Evolutionary conservation across 2,113 vertebrate species (phyloP).

Genomic region (Ibidorhyncha struthersii): DNA sequence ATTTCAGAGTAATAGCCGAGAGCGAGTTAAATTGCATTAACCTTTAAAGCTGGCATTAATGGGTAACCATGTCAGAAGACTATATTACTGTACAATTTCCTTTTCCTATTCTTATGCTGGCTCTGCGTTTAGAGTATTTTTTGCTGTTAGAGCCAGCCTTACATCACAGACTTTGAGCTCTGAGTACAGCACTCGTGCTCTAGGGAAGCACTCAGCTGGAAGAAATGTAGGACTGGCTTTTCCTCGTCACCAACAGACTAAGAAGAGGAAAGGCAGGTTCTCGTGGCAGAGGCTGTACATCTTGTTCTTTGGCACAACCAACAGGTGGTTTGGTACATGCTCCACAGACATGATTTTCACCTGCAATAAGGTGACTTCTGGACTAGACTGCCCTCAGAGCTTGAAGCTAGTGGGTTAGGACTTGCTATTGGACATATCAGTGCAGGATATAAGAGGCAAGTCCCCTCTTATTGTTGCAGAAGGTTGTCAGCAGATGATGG

Average conservation of each 20-base stretch:
- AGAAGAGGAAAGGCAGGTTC: background rate
- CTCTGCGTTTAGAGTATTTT: background rate
- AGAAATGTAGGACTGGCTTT: background rate
- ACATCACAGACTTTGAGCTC: background rate
- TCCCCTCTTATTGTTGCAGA: background rate
- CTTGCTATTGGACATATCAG: background rate
- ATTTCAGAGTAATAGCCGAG: constrained; percentile 58
- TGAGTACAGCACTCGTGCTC: background rate
- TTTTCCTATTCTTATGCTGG: constrained; percentile 29
- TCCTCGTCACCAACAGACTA: accelerated
- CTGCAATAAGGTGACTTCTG: background rate
- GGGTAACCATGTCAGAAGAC: constrained; percentile 47
- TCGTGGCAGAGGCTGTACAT: background rate
- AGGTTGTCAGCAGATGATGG: background rate
- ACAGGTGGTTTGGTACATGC: background rate
- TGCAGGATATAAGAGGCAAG: background rate
- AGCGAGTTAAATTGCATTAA: constrained; percentile 72
- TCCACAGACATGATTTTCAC: background rate
- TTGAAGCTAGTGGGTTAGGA: background rate
- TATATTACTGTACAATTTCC: constrained; percentile 45
- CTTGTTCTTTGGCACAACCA: background rate
- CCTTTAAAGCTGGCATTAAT: constrained; percentile 72
- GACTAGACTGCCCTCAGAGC: background rate
- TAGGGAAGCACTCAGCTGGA: background rate
- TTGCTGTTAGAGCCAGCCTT: background rate